Evolutionary conservation across 1,140 invertebrate genomes (phyloP).

Genomic region (Ruditapes philippinarum): DNA sequence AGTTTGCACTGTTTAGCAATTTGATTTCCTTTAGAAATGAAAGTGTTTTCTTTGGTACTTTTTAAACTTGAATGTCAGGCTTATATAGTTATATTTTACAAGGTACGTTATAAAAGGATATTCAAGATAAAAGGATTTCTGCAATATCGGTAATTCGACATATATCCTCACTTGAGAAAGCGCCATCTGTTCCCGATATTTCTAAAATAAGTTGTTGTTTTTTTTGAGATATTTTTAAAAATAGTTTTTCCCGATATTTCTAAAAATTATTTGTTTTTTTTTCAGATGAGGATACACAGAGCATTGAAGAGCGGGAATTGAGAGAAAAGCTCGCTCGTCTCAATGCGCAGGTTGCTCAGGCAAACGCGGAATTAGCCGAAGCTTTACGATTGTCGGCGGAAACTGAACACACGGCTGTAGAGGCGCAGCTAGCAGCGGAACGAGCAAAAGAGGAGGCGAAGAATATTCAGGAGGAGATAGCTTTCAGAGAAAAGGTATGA

Average conservation of each 20-base stretch:
- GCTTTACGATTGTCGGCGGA: constrained; percentile 78
- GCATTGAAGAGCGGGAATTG: constrained; percentile 77
- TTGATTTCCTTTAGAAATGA: no score
- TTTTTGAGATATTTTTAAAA: not conserved
- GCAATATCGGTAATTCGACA: no score
- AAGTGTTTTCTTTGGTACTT: no score
- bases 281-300: constrained; percentile 75
- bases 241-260: no score
- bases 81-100: no score
- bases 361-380: constrained; percentile 79
- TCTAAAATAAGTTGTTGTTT: no score
- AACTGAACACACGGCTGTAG: constrained; percentile 76
- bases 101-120: no score
- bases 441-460: constrained; percentile 78
- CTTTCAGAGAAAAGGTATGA: constrained; percentile 68
- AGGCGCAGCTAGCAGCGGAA: constrained; percentile 77
- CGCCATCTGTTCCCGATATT: no score
- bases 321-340: constrained; percentile 76
- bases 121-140: no score
- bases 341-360: constrained; percentile 79
- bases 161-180: no score
- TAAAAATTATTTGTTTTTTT: not conserved
- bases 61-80: no score
- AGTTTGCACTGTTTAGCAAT: no score
- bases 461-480: constrained; percentile 75